phyloP scores from a whole-genome alignment of 2,797 vertebrate genomes.

The Hoplostethus mediterraneus region DNA sequence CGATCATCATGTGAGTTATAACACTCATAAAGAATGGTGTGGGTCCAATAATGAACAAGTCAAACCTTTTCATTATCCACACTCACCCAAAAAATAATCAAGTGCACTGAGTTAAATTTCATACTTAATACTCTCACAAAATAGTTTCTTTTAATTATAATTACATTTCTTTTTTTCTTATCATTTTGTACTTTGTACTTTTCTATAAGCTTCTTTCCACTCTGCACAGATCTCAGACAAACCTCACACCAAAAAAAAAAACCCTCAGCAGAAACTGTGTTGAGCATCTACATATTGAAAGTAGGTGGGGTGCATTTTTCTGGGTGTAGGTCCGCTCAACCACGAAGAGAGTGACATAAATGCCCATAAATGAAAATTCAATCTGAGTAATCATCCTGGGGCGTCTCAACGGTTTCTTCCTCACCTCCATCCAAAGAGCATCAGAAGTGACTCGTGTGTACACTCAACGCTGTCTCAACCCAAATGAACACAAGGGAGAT shows the following conservation, averaged over 20 bases:
- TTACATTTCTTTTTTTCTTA: no score
- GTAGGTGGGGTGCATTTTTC: neutral
- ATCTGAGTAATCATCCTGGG: neutral
- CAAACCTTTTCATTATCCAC: no score
- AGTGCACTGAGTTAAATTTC: no score
- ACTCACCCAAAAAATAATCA: no score
- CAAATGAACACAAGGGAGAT: neutral
- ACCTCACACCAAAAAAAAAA: neutral
- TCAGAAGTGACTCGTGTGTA: neutral
- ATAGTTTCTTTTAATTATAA: no score
- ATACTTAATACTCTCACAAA: no score
- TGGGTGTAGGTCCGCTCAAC: slow-evolving; percentile 14
- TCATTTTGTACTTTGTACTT: no score
- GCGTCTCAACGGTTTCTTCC: neutral
- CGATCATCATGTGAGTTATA: no score
- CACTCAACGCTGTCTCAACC: no score
- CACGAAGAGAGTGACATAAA: neutral
- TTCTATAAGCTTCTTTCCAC: neutral
- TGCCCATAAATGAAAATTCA: slow-evolving; percentile 27
- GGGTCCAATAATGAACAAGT: no score
- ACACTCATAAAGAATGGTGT: no score
- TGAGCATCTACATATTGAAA: neutral
- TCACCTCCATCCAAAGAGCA: neutral
- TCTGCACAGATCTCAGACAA: neutral
- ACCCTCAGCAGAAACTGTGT: neutral